Conservation (phyloP, 2,888 invertebrate species). For the Thecocarcelia acutangulata region DNA sequence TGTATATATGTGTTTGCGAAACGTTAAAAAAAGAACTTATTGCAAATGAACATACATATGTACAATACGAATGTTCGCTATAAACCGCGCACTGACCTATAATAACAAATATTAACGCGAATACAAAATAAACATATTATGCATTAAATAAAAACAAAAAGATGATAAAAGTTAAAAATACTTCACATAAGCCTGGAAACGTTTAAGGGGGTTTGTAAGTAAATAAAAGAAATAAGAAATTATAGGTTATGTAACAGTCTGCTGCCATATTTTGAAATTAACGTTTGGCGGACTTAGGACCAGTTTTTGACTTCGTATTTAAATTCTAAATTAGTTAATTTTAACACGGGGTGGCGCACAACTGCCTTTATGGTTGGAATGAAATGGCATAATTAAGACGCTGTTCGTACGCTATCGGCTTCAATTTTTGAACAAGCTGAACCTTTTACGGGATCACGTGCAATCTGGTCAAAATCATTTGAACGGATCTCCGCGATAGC, state of each 20-base stretch:
- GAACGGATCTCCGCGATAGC: no score
- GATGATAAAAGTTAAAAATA: constrained; percentile 59
- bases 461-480: no score
- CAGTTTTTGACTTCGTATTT: no score
- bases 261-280: no score
- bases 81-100: constrained; percentile 68
- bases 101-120: constrained; percentile 64
- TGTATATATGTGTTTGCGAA: neutral
- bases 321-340: no score
- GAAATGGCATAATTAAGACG: no score
- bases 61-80: constrained; percentile 3
- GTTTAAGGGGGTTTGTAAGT: neutral
- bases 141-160: constrained; percentile 42
- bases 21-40: constrained; percentile 27
- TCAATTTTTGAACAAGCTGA: no score
- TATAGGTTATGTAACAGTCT: neutral
- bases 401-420: no score
- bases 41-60: neutral
- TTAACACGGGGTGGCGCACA: no score
- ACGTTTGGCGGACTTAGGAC: no score
- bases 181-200: neutral
- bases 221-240: neutral
- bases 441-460: no score
- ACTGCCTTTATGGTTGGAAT: no score
- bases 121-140: constrained; percentile 48